These are phyloP conservation scores for Adelphocoris suturalis DNA, from an alignment of 2,888 invertebrate genomes.

Conservation along the genomic window DNA sequence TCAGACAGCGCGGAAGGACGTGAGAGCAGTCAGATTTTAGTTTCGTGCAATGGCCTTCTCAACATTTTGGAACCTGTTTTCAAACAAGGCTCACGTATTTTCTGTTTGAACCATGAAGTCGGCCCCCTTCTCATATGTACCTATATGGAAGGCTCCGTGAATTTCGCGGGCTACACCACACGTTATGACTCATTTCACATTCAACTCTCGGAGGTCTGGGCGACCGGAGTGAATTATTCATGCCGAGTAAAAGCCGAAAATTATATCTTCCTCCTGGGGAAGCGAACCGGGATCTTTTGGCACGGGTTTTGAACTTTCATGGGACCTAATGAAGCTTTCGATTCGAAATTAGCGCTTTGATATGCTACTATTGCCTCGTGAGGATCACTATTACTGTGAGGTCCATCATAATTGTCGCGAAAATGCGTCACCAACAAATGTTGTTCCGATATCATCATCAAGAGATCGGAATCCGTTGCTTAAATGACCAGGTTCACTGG, in stretches of 20 bases:
- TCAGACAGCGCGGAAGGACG: no score
- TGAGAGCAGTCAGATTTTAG: no score
- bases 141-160: not conserved
- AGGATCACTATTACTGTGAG: not conserved
- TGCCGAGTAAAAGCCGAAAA: slow-evolving; percentile 32
- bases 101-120: not conserved
- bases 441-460: not conserved
- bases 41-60: no score
- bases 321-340: slow-evolving; percentile 24
- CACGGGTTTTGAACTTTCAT: slow-evolving; percentile 28
- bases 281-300: slow-evolving; percentile 15
- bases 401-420: not conserved
- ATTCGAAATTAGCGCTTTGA: slow-evolving; percentile 11
- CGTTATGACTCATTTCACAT: slow-evolving; percentile 2
- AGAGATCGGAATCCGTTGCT: not conserved
- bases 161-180: slow-evolving; percentile 23
- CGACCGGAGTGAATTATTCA: slow-evolving; percentile 13
- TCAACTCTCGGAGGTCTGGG: slow-evolving; percentile 1
- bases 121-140: not conserved
- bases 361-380: not conserved
- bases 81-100: slow-evolving; percentile 18
- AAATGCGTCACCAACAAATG: not conserved
- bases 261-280: slow-evolving; percentile 5
- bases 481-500: not conserved
- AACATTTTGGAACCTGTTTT: not conserved